Conservation (phyloP, 1,140 invertebrate genomes). For the Mamestra configurata region DNA sequence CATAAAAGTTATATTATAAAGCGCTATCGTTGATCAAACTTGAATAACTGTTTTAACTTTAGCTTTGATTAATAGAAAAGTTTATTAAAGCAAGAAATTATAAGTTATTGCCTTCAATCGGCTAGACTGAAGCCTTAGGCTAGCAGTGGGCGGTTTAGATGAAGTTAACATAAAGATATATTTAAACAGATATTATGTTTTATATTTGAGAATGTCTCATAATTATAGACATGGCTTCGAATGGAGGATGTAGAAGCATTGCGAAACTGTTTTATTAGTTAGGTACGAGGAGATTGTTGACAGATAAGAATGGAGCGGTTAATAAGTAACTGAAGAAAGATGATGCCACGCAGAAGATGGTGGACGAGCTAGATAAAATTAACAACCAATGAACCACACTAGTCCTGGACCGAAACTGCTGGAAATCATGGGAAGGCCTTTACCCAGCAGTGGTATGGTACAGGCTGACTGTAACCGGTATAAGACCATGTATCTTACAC, state of each 20-base stretch:
- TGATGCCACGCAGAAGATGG: too few relatives aligned
- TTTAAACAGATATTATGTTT: not conserved
- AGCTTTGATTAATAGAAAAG: constrained; percentile 35
- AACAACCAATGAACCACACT: too few relatives aligned
- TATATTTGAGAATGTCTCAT: constrained; percentile 25
- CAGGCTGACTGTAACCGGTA: too few relatives aligned
- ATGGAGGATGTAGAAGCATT: constrained; percentile 22
- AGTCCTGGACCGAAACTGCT: too few relatives aligned
- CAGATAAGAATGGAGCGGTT: too few relatives aligned
- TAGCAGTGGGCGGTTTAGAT: not conserved
- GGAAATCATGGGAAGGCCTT: too few relatives aligned
- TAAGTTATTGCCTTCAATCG: constrained; percentile 21
- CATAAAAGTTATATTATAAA: not conserved
- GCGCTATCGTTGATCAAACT: constrained; percentile 31
- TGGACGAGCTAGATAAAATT: too few relatives aligned
- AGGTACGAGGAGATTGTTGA: not conserved
- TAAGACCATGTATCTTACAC: too few relatives aligned
- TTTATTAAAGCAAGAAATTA: constrained; percentile 15
- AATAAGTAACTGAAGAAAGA: too few relatives aligned
- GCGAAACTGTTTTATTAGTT: constrained; percentile 5
- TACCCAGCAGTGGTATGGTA: too few relatives aligned
- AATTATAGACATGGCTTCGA: constrained; percentile 3
- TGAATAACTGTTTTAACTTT: constrained; percentile 19
- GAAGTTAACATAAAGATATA: constrained; percentile 21
- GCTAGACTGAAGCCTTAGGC: constrained; percentile 6